A percentile compares a stretch with the other conserved stretches of the same genome.
Evolutionary conservation across 2,113 vertebrate genomes (phyloP).

Genomic region (Periophthalmodon schlosseri): DNA sequence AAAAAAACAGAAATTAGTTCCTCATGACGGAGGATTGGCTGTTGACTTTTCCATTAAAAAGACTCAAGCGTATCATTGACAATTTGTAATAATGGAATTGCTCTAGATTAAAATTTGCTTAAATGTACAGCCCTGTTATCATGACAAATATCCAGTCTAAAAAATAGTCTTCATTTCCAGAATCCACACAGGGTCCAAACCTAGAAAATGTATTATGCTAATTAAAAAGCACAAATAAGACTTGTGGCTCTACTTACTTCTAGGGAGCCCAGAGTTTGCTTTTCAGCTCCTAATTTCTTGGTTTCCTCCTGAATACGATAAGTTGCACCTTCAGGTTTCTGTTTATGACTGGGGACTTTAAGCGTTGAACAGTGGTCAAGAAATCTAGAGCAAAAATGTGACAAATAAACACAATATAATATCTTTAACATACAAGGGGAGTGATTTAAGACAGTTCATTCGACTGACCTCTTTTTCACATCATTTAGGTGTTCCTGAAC

Average conservation of each 20-base stretch:
- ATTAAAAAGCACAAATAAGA: not conserved
- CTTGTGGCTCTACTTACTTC: constrained; percentile 52
- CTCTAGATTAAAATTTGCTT: no score
- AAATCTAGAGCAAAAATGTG: constrained; percentile 58
- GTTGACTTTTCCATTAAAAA: no score
- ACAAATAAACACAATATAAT: not conserved
- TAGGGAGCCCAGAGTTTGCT: constrained; percentile 48
- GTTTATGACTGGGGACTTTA: constrained; percentile 62
- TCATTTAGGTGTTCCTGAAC: constrained; percentile 74
- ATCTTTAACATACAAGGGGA: not conserved
- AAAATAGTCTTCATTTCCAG: no score
- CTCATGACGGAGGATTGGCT: no score
- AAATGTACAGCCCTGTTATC: no score
- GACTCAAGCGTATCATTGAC: no score
- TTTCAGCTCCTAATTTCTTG: constrained; percentile 49
- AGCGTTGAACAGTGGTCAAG: constrained; percentile 67
- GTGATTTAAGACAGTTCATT: not conserved
- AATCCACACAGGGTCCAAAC: no score
- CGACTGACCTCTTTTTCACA: constrained; percentile 66
- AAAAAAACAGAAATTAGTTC: no score
- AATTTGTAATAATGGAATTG: no score
- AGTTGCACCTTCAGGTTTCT: constrained; percentile 23
- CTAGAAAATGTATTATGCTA: no score
- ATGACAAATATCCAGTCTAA: no score
- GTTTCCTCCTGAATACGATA: constrained; percentile 56